Evolutionary conservation across 2,888 invertebrate species (phyloP), one percentile per base, ranked within the genome.

Genomic region (Apoda limacodes): DNA sequence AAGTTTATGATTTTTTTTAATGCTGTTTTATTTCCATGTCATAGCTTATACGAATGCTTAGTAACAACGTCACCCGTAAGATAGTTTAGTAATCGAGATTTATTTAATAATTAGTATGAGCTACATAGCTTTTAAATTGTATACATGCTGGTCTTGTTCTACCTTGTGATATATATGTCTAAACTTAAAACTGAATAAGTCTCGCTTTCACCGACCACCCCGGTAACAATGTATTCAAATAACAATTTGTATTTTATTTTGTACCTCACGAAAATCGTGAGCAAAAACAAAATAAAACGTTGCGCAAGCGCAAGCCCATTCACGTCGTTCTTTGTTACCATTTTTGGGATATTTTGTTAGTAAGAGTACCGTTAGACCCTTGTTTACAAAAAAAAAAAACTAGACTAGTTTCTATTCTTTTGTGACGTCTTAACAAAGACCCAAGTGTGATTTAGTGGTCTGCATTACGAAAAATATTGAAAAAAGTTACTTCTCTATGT

Each of bases 121-220:
- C n/a, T n/a, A n/a, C n/a, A n/a, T n/a, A n/a, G n/a, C n/a, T n/a
- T n/a, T n/a, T n/a, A n/a, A n/a, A n/a, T n/a, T n/a, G n/a, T n/a
- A n/a, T n/a, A n/a, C n/a, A n/a, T n/a, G n/a, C n/a, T n/a, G n/a
- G n/a, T n/a, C n/a, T n/a, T n/a, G n/a, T n/a, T n/a, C n/a, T n/a
- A n/a, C n/a, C n/a, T n/a, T n/a, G n/a, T n/a, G n/a, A n/a, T n/a
- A n/a, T n/a, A n/a, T n/a, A n/a, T n/a, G n/a, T n/a, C n/a, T n/a
- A n/a, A n/a, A 34, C 33, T 43, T 39, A 43, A 40, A 35, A 33
- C 29, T 44, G 40, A 48, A 50, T 47, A 45, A 41, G 31, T 30
- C 37, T 53, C 60, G 63, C 71, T 75, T 76, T 75, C 74, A 60
- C 74, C 56, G 66, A 59, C 74, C 76, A 74, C 74, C 72, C 69